Base-by-base conservation (phyloP, 2,888 invertebrate genomes). In the Mesorhabditis spiculigera region DNA sequence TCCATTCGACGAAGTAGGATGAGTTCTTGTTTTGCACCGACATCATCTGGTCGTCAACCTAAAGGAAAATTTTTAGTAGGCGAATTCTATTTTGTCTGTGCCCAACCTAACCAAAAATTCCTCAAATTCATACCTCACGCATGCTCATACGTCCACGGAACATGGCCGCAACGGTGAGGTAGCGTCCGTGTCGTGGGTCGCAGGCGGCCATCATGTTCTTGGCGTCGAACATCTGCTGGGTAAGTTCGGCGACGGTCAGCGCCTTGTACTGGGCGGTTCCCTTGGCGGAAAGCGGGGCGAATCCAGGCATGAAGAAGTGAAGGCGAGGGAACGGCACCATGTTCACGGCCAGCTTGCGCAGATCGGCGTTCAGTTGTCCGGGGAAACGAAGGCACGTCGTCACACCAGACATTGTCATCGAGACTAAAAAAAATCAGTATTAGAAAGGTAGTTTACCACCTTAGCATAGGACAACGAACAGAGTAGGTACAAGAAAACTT, bases 11-110 rank as follows among this genome's bases (percentile, higher is more conserved):
- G 86, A 92, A 92, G 89, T 91, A 92, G 78, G 90, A 90, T 86
- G 92, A 91, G 90, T 95, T 95, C 89, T 95, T 95, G 89, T 93
- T 94, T 87, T 95, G 94, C 83, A 95, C 93, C 88, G 93, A 93
- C 81, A 94, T 90, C 95, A 95, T 95, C 87, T 92, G 92, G 74
- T 92, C 92, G 81, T 92, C 92, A 83, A 92, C 90, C 86, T 77
- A 66, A 63, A 63, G 8, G 41, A n/a, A 63, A 16, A n/a, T 63
- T n/a, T 28, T 16, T 28, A 10, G 41, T 16, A 16, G 10, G 10
- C 10, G 8, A 63, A 63, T 10, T 13, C 8, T 63, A n/a, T 63
- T 63, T 63, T 63, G 4, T n/a, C 10, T 63, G 10, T 63, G 16
- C n/a, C 10, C 41, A n/a, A 16, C 16, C 61, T 5, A 72, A 69